These are phyloP conservation scores for Macrobrachium nipponense DNA, from an alignment of 1,140 invertebrate species.

Conservation along the genomic window DNA sequence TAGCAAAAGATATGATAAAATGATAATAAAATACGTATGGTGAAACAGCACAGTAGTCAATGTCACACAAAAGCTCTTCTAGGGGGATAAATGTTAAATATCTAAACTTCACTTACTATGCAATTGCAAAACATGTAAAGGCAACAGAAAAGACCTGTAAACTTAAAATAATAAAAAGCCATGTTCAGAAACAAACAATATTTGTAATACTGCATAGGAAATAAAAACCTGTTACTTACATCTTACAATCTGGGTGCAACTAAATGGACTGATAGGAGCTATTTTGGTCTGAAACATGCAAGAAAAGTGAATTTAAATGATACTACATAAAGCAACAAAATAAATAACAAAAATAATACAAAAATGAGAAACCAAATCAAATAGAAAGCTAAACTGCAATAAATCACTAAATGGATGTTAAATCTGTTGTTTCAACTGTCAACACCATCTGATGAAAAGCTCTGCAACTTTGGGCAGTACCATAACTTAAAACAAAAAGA, in stretches of 20 bases:
- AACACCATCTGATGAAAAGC: no score
- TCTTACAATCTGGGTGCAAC: slow-evolving; percentile 60
- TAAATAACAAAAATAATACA: slow-evolving; percentile 25
- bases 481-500: no score
- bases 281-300: slow-evolving; percentile 62
- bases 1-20: no score
- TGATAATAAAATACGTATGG: no score
- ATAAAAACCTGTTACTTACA: slow-evolving; percentile 58
- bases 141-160: neutral
- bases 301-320: slow-evolving; percentile 50
- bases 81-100: no score
- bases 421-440: no score
- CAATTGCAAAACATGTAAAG: no score
- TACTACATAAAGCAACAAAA: slow-evolving; percentile 23
- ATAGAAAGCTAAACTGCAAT: neutral
- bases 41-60: no score
- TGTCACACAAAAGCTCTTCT: no score
- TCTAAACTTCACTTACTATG: no score
- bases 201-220: slow-evolving; percentile 20
- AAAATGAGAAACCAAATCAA: slow-evolving; percentile 9
- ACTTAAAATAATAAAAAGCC: slow-evolving; percentile 10
- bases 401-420: neutral
- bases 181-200: neutral
- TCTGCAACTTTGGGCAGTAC: no score
- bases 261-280: slow-evolving; percentile 60